A percentile compares a stretch with the other conserved stretches of the same genome.
Conservation (phyloP, 1,140 invertebrate genomes). For the Drosophila busckii region DNA sequence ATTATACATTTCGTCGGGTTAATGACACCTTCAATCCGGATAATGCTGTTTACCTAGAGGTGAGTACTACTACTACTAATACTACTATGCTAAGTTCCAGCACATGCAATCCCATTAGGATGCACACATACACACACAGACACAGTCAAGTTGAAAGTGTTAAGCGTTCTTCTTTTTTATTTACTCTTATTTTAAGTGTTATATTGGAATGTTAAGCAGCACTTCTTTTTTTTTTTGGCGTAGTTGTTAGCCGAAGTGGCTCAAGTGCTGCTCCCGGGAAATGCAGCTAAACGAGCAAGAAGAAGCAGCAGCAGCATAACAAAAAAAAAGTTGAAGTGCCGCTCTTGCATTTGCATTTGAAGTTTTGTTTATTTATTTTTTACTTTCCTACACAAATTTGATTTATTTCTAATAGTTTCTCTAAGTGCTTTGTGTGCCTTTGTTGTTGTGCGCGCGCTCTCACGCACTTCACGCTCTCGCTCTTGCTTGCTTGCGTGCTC, state of each 20-base stretch:
- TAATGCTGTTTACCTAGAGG: conserved; percentile 94
- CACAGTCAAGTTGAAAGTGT: conserved; percentile 9
- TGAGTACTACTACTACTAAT: conserved; percentile 78
- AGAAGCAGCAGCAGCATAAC: too few relatives aligned
- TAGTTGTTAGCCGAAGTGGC: conserved; percentile 8
- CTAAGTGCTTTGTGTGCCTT: neutral
- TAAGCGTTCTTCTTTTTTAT: conserved; percentile 6
- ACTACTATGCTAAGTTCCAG: neutral
- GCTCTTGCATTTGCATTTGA: too few relatives aligned
- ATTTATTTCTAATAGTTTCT: too few relatives aligned
- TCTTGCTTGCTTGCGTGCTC: neutral
- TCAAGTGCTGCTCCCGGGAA: conserved; percentile 7
- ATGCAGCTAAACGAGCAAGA: too few relatives aligned
- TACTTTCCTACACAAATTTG: too few relatives aligned
- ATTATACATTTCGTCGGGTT: conserved; percentile 91
- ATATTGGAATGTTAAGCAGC: too few relatives aligned
- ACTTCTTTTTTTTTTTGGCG: conserved; percentile 6
- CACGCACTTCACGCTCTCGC: neutral
- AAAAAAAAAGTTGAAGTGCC: too few relatives aligned
- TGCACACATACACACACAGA: neutral
- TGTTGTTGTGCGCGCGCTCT: neutral
- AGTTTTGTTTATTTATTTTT: too few relatives aligned
- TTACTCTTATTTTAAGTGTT: conserved; percentile 14
- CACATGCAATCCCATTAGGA: too few relatives aligned
- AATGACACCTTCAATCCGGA: conserved; percentile 95